Base-by-base conservation (phyloP, 2,888 invertebrate species). In the Idaea dimidiata region DNA sequence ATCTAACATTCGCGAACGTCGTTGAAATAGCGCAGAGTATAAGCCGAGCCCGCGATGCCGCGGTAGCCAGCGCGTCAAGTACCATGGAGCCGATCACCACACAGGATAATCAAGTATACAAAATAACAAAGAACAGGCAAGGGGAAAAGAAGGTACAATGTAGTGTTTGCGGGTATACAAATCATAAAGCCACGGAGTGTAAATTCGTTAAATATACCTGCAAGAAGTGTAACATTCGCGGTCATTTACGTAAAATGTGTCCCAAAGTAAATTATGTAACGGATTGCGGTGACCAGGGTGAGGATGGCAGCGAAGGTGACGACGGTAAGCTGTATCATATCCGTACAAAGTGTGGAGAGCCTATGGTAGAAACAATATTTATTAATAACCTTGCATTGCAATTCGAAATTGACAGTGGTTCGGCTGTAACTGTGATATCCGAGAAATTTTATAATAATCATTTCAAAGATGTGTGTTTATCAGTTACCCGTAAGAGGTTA, bases 171-270 rank as follows among this genome's bases (percentile, higher is more conserved):
- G 71, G 72, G 6, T 69, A 59, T 54, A 61, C 43, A 10, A 70
- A 71, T 58, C 71, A 72, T 53, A 66, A 64, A 8, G 14, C 67
- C 0, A 24, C 58, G 24, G 64, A 69, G 62, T 71, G 73, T 32
- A 61, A 68, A 8, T 70, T 56, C 18, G 61, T 60, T 63, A 72
- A 63, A 31, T 70, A 62, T 56, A 67, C 62, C 55, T 70, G 66
- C 53, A 68, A 67, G 64, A 69, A 68, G 58, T 71, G 69, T 24
- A 58, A 59, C 17, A 16, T 0, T 14, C 66, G 66, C 53, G 69
- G 69, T 54, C 71, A 71, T 64, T 60, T 69, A 16, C 64, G 67
- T 64, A 66, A 57, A 57, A 66, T 71, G 70, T 71, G 68, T 43
- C 17, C 59, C 6, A 59, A n/a, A 54, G 54, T 16, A 53, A 66